phyloP scores from a whole-genome alignment of 2,797 vertebrate species.

The Brotogeris chrysoptera region DNA sequence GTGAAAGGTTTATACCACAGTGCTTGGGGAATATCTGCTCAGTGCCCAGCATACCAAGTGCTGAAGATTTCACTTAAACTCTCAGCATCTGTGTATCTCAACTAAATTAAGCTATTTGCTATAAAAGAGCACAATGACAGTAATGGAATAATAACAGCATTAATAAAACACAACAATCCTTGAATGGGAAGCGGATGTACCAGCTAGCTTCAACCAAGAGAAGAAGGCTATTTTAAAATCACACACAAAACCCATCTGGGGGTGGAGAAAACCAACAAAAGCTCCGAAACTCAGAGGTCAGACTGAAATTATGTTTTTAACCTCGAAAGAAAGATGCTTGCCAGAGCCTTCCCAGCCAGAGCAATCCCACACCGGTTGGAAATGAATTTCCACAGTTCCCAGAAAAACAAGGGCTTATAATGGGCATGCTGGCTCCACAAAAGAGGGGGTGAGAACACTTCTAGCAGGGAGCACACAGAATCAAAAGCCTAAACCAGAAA shows the following conservation, averaged over 20 bases:
- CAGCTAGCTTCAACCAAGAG: slow-evolving; percentile 56
- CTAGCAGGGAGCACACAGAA: background rate
- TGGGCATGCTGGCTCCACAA: background rate
- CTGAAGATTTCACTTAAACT: slow-evolving; percentile 73
- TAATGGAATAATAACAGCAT: slow-evolving; percentile 77
- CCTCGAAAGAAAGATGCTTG: slow-evolving; percentile 54
- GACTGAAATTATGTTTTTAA: slow-evolving; percentile 60
- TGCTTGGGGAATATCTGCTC: slow-evolving; percentile 44
- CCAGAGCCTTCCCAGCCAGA: slow-evolving; percentile 22
- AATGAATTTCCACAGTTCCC: slow-evolving; percentile 33
- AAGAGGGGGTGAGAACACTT: background rate
- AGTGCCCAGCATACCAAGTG: slow-evolving; percentile 54
- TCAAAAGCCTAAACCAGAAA: background rate
- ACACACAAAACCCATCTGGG: slow-evolving; percentile 59
- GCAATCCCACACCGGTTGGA: background rate
- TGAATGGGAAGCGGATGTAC: slow-evolving; percentile 48
- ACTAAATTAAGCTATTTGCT: slow-evolving; percentile 74
- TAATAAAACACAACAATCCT: slow-evolving; percentile 75
- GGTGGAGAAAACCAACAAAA: slow-evolving; percentile 64
- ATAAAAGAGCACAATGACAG: slow-evolving; percentile 75
- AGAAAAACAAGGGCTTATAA: background rate
- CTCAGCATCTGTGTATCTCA: slow-evolving; percentile 72
- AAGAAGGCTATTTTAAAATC: slow-evolving; percentile 64
- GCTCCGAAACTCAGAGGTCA: slow-evolving; percentile 48
- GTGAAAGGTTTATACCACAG: slow-evolving; percentile 35